phyloP scores from a whole-genome alignment of 2,888 invertebrate genomes.

The Sialis fuliginosa region DNA sequence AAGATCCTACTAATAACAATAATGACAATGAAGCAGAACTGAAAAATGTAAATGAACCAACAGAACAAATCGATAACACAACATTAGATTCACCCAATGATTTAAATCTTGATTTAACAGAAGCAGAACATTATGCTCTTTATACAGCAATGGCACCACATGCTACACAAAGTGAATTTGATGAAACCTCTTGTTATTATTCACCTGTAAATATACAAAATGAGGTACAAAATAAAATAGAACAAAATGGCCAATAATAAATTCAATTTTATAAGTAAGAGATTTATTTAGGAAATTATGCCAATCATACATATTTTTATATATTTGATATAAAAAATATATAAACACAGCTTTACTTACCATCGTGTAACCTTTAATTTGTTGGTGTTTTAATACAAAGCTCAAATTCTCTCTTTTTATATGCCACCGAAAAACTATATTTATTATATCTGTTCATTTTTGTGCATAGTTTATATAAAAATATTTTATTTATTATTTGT shows the following conservation, averaged over 20 bases:
- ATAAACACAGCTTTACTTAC: too few species aligned
- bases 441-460: too few species aligned
- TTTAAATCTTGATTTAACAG: constrained; percentile 50
- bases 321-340: too few species aligned
- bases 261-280: constrained; percentile 5
- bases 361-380: constrained; percentile 15
- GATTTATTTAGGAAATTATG: not conserved
- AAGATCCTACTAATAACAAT: constrained; percentile 23
- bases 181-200: constrained; percentile 74
- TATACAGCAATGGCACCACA: constrained; percentile 75
- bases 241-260: constrained; percentile 15
- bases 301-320: not conserved
- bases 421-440: too few species aligned
- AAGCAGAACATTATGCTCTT: constrained; percentile 75
- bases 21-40: constrained; percentile 4
- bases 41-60: constrained; percentile 33
- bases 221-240: constrained; percentile 11
- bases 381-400: too few species aligned
- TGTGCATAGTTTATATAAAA: too few species aligned
- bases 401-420: too few species aligned
- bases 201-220: constrained; percentile 52
- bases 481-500: too few species aligned
- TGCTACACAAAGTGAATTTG: constrained; percentile 75
- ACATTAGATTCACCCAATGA: too few species aligned
- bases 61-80: constrained; percentile 51